Conservation (phyloP, 1,140 invertebrate species). For the Popillia japonica region DNA sequence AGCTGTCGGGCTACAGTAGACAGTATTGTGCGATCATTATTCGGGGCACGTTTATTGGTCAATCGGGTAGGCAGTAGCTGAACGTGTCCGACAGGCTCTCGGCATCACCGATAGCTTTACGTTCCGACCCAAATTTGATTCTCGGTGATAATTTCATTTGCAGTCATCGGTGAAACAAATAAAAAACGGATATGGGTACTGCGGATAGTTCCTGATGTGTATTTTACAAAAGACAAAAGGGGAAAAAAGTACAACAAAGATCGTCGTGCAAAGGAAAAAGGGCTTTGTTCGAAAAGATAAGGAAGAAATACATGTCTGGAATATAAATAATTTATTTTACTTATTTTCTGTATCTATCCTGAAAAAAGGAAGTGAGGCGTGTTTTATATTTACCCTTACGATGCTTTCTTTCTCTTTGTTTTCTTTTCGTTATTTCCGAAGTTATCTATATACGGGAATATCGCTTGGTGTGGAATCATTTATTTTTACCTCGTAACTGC, state of each 20-base stretch:
- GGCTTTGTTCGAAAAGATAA: slow-evolving; percentile 7
- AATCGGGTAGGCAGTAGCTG: slow-evolving; percentile 17
- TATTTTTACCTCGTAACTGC: not conserved
- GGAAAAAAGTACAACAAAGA: not conserved
- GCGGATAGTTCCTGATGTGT: slow-evolving; percentile 12
- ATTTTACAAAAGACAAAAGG: slow-evolving; percentile 1
- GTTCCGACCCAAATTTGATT: slow-evolving; percentile 31
- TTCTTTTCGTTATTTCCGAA: not conserved
- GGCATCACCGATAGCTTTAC: slow-evolving; percentile 27
- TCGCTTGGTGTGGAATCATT: not conserved
- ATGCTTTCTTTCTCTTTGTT: not conserved
- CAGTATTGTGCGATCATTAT: slow-evolving; percentile 22
- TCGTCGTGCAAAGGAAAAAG: slow-evolving; percentile 4
- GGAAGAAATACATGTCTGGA: not conserved
- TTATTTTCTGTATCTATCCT: not conserved
- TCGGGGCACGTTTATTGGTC: slow-evolving; percentile 29
- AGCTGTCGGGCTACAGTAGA: slow-evolving; percentile 11
- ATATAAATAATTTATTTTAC: slow-evolving; percentile 25
- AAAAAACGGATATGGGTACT: slow-evolving; percentile 35
- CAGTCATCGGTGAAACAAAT: slow-evolving; percentile 33
- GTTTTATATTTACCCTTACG: slow-evolving; percentile 12
- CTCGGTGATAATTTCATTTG: slow-evolving; percentile 33
- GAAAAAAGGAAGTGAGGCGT: not conserved
- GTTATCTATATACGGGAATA: not conserved
- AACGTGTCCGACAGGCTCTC: slow-evolving; percentile 8